Evolutionary conservation across 1,140 invertebrate species (phyloP), one percentile per base, ranked within the genome.

Genomic region (Drosophila eugracilis): DNA sequence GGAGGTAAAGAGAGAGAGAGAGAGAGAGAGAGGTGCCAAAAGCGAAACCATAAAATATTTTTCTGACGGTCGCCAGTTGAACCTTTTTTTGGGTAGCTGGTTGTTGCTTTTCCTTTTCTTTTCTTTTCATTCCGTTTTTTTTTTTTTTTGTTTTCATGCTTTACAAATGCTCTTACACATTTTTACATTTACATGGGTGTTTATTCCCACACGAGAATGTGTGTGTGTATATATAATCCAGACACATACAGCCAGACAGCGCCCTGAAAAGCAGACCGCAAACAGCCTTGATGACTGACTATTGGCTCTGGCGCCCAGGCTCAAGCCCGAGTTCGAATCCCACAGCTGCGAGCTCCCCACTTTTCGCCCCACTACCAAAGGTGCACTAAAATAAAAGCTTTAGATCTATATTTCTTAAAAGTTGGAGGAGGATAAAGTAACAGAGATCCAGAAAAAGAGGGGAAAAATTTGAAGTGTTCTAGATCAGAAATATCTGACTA

Each of bases 21-120:
- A 14, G 45, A 15, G 21, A 37, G 15, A 32, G 36, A 47, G 70
- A 75, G 70, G 59, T 74, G 71, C 36, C 71, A 75, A 60, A 72
- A 75, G 72, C 49, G 74, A 76, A 76, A 76, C 74, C 74, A 76
- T 76, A 76, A 76, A 76, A 76, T 76, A 76, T 70, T 75, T 70
- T 75, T 76, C 73, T 70, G 74, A 76, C 55, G 55, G 59, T 75
- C 72, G 71, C 52, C 71, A 39, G 44, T 66, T 39, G 65, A 70
- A 76, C 72, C 73, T 75, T 74, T 74, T 55, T 73, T 62, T 42
- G 17, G 45, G 49, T 53, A 30, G 48, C 69, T 34, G 67, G 28
- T 41, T 12, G 19, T 12, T 39, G 36, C 37, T 28, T 62, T 62
- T 48, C 28, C n/a, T 21, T 14, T 44, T 48, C 39, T 10, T 36